Conservation (phyloP, 1,140 invertebrate genomes). For the Drosophila ironensis region DNA sequence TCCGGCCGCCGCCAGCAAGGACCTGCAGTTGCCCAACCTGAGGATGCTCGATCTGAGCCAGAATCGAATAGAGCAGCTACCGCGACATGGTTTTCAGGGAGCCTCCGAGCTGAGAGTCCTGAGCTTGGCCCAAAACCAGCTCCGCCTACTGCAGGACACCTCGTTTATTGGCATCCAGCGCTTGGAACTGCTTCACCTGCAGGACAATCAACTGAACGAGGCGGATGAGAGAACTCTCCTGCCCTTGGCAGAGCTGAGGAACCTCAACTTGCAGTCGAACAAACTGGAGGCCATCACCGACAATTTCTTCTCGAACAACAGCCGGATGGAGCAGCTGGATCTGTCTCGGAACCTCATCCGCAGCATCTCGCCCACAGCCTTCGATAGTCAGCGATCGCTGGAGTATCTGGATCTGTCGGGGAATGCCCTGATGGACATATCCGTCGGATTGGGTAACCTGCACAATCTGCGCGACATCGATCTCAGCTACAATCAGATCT, state of each 20-base stretch:
- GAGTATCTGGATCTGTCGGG: conserved; percentile 89
- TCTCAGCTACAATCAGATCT: conserved; percentile 91
- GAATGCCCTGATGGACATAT: conserved; percentile 89
- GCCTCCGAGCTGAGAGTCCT: conserved; percentile 88
- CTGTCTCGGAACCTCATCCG: conserved; percentile 90
- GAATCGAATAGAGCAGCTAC: conserved; percentile 89
- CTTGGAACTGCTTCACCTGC: conserved; percentile 89
- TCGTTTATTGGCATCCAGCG: conserved; percentile 87
- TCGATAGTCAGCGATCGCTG: conserved; percentile 87
- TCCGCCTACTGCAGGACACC: conserved; percentile 87
- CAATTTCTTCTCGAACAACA: conserved; percentile 86
- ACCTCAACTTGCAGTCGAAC: conserved; percentile 90
- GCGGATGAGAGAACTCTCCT: conserved; percentile 87
- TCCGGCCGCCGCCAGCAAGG: conserved; percentile 85
- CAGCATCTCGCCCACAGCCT: conserved; percentile 85
- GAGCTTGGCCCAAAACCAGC: conserved; percentile 89
- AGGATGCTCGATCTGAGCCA: conserved; percentile 89
- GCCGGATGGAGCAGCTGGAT: conserved; percentile 86
- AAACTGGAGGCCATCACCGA: conserved; percentile 87
- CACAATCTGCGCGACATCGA: conserved; percentile 88
- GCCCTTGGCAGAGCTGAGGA: conserved; percentile 85
- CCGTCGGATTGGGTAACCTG: conserved; percentile 87
- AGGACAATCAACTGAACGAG: conserved; percentile 88
- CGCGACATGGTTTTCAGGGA: conserved; percentile 86
- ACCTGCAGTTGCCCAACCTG: conserved; percentile 87